A percentile compares a stretch with the other conserved stretches of the same genome.
phyloP scores from a whole-genome alignment of 2,797 vertebrate species.

The Siniperca obscura region DNA sequence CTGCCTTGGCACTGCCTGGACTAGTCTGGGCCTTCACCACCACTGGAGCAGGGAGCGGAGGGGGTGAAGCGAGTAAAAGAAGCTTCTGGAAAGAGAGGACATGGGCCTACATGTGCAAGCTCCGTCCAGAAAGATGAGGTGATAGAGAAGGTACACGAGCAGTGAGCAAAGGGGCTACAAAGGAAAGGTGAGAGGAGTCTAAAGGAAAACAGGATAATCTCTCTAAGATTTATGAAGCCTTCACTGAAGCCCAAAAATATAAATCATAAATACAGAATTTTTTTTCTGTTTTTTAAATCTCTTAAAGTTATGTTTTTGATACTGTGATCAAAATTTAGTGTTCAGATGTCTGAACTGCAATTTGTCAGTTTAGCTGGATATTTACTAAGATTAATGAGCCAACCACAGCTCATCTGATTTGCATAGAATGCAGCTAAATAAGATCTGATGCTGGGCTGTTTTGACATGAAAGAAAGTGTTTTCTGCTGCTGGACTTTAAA shows the following conservation, averaged over 20 bases:
- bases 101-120: conserved; percentile 20
- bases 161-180: conserved; percentile 13
- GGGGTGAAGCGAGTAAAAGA: background rate
- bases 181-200: conserved; percentile 29
- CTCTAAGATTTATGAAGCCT: conserved; percentile 37
- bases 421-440: no score
- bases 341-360: background rate
- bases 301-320: background rate
- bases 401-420: background rate
- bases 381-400: background rate
- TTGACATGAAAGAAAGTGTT: background rate
- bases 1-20: background rate
- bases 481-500: background rate
- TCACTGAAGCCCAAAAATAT: conserved; percentile 23
- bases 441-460: background rate
- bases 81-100: conserved; percentile 20
- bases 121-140: conserved; percentile 59
- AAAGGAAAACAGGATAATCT: conserved; percentile 33
- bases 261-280: conserved; percentile 11
- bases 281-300: conserved; percentile 1
- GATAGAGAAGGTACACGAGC: conserved; percentile 40
- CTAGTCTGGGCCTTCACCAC: conserved; percentile 16
- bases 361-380: background rate
- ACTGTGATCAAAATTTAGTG: background rate
- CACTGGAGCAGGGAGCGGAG: background rate